Percentiles rank a stretch among this genome's conserved stretches.
These are phyloP conservation scores for sheep (Ovis aries) DNA, from an alignment of 2,113 vertebrate species.

Conservation along the genomic window ARS-UI_Ramb_v3.0 NC_056061.1:16381001-16381500, in stretches of 20 bases:
- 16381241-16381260: background rate
- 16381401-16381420: background rate
- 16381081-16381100: background rate
- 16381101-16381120: background rate
- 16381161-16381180: background rate
- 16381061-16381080: background rate
- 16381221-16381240: background rate
- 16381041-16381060: background rate
- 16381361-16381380: background rate
- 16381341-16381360: background rate
- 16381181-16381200: background rate
- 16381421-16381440: background rate
- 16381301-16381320: background rate
- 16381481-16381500: background rate
- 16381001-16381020: background rate
- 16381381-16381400: background rate
- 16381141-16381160: background rate
- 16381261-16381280: background rate
- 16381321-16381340: background rate
- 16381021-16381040: background rate
- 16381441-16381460: background rate
- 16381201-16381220: background rate
- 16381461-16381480: background rate
- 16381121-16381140: background rate
- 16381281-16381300: background rate